These are phyloP conservation scores for Ornithoptera priamus DNA, from an alignment of 2,888 invertebrate species.

Conservation along the genomic window DNA sequence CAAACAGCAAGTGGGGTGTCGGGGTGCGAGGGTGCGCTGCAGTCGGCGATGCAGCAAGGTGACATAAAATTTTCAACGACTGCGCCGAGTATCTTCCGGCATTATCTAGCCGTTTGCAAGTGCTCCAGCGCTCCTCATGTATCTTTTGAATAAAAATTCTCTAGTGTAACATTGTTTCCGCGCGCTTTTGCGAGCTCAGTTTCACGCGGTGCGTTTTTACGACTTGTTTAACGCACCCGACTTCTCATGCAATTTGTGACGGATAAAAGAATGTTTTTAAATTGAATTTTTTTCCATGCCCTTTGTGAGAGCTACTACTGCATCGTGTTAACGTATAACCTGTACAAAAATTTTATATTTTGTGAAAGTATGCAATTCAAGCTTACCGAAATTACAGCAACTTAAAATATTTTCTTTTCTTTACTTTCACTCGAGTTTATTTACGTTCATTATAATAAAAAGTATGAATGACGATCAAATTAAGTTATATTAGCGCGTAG, in stretches of 20 bases:
- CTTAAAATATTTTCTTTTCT: too few species aligned
- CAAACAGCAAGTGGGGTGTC: conserved; percentile 11
- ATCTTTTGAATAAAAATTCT: conserved; percentile 71
- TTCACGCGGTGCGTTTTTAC: conserved; percentile 33
- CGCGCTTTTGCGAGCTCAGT: conserved; percentile 35
- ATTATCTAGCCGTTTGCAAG: conserved; percentile 75
- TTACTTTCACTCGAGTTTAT: too few species aligned
- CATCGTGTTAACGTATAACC: neutral
- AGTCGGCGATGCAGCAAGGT: conserved; percentile 64
- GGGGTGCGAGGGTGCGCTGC: conserved; percentile 45
- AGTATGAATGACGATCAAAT: too few species aligned
- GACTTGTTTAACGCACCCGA: conserved; percentile 31
- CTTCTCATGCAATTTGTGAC: conserved; percentile 28
- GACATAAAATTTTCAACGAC: conserved; percentile 77
- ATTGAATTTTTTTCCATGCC: conserved; percentile 25
- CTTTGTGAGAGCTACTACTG: conserved; percentile 1
- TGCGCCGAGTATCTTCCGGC: conserved; percentile 69
- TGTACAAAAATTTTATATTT: neutral
- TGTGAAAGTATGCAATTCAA: too few species aligned
- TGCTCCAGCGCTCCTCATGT: conserved; percentile 61
- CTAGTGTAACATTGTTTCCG: conserved; percentile 54
- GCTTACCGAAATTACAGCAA: too few species aligned
- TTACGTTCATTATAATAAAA: too few species aligned
- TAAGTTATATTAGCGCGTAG: too few species aligned
- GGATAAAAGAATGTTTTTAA: conserved; percentile 25